A percentile compares a stretch with the other conserved stretches of the same genome.
phyloP scores from a whole-genome alignment of 2,888 invertebrate genomes.

The Salticus scenicus region DNA sequence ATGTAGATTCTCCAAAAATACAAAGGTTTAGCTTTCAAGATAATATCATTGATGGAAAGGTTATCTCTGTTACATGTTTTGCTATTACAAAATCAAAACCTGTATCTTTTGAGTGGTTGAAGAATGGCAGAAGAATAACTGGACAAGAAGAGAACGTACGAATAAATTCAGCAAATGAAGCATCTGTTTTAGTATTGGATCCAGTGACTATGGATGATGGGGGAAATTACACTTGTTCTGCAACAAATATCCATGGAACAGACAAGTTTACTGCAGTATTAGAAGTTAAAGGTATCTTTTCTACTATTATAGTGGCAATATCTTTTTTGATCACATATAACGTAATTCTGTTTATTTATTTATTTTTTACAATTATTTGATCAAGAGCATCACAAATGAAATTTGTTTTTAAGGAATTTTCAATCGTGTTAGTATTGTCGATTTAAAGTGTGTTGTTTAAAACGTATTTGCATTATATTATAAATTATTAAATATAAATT shows the following conservation, averaged over 20 bases:
- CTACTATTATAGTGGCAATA: too few species aligned
- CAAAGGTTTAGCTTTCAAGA: constrained; percentile 20
- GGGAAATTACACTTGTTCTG: constrained; percentile 58
- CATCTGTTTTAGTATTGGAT: constrained; percentile 6
- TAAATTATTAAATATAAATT: too few species aligned
- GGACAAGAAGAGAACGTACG: background rate
- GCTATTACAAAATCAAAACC: background rate
- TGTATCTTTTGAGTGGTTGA: constrained; percentile 18
- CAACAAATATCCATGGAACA: constrained; percentile 21
- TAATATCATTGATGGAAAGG: background rate
- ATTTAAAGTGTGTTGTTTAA: too few species aligned
- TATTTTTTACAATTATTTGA: too few species aligned
- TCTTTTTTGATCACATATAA: background rate
- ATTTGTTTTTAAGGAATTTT: too few species aligned
- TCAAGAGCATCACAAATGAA: too few species aligned
- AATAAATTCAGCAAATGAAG: constrained; percentile 5
- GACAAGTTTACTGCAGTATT: constrained; percentile 25
- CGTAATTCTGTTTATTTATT: background rate
- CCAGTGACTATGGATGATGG: constrained; percentile 20
- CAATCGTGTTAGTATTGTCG: too few species aligned
- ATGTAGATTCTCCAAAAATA: constrained; percentile 22
- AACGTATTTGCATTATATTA: too few species aligned
- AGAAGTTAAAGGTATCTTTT: constrained; percentile 29
- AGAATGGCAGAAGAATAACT: constrained; percentile 14
- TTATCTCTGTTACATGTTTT: background rate